Conservation (phyloP, 2,113 vertebrate genomes). For the Oplegnathus fasciatus region DNA sequence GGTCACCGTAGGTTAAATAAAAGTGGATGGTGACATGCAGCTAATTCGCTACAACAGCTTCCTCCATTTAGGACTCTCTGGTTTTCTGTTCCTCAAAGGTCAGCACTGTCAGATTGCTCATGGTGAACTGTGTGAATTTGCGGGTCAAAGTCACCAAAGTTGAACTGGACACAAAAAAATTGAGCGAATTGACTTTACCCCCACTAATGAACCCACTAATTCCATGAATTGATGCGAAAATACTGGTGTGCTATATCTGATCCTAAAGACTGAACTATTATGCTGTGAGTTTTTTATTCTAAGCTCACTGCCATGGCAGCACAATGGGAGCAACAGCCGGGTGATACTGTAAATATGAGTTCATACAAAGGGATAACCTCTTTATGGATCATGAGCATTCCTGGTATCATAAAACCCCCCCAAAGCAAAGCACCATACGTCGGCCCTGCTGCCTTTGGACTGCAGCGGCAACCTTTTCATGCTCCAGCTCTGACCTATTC, state of each 20-base stretch:
- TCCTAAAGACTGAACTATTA: neutral
- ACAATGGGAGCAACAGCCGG: neutral
- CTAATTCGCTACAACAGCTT: neutral
- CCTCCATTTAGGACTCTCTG: neutral
- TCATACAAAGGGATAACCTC: neutral
- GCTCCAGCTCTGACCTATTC: slow-evolving; percentile 50
- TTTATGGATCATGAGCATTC: slow-evolving; percentile 3
- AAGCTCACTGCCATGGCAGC: neutral
- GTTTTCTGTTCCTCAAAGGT: neutral
- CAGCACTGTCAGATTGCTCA: neutral
- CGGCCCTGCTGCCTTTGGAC: slow-evolving; percentile 21
- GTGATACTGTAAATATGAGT: neutral
- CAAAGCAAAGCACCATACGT: slow-evolving; percentile 12
- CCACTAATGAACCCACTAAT: neutral
- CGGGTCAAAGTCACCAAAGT: neutral
- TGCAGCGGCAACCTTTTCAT: slow-evolving; percentile 43
- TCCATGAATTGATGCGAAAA: neutral
- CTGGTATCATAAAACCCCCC: neutral
- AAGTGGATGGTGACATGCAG: neutral
- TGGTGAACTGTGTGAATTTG: neutral
- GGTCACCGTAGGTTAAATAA: too few relatives aligned
- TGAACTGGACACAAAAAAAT: neutral
- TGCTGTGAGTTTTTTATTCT: neutral
- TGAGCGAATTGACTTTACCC: neutral
- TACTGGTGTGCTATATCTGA: neutral